Evolutionary conservation across 2,797 vertebrate genomes (phyloP), one percentile per base, ranked within the genome.

Genomic region (Hyperoplus lanceolatus): DNA sequence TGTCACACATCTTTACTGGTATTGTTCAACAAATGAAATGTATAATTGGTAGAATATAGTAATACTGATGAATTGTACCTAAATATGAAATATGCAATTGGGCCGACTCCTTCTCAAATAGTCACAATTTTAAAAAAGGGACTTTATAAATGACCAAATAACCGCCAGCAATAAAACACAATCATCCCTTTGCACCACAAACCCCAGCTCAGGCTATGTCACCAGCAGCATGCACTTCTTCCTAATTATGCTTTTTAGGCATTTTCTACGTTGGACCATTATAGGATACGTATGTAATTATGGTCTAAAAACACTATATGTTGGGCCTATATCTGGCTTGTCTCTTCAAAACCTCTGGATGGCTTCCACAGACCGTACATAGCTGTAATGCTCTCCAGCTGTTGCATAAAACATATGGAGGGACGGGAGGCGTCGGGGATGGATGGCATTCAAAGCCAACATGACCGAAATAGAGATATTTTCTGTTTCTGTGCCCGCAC

Each of bases 291-390:
- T 83, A 80, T 94, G 85, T 93, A 92, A 94, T 94, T 94, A 92
- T 94, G 93, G 92, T 92, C 82, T 90, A 84, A 88, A 29, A 87
- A 85, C 85, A 87, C 90, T 92, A 84, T 93, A 93, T 86, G 89
- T 90, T 87, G 73, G 71, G 59, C 90, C 89, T 93, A 92, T 93
- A 91, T 90, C 76, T 89, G 90, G 90, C 89, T 91, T 90, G 88
- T 90, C 88, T 88, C 82, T 85, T 73, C 53, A 82, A 91, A 93
- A 91, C 88, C 86, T 86, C 88, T 66, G 85, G 78, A 77, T 80
- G 36, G 53, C 81, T 85, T 88, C 84, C 86, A 89, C 87, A 84
- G 84, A 90, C 84, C 73, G 76, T 89, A 88, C 75, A 79, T 63
- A 60, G 85, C 89, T 80, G 61, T 93, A 93, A 92, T 92, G 84